phyloP scores from a whole-genome alignment of 2,113 vertebrate genomes.

The Grantiella picta region DNA sequence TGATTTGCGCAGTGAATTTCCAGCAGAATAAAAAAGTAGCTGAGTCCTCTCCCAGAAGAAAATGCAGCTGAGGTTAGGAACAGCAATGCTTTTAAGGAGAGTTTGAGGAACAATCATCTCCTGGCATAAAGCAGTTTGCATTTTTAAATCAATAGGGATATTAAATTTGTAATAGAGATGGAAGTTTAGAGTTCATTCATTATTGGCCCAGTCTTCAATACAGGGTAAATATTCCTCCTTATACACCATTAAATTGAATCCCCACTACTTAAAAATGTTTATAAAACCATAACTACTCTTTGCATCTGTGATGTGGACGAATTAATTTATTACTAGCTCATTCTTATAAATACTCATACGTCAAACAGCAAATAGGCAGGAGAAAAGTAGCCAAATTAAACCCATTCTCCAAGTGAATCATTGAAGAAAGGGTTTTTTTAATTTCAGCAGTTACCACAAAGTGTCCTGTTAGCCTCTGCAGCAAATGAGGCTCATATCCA shows the following conservation, averaged over 20 bases:
- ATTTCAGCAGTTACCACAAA: neutral
- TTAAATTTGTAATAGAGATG: neutral
- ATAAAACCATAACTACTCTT: neutral
- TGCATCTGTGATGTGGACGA: neutral
- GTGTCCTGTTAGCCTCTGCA: neutral
- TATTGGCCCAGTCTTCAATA: neutral
- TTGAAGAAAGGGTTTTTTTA: neutral
- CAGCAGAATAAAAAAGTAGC: neutral
- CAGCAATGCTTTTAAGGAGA: neutral
- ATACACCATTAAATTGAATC: neutral
- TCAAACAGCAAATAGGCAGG: neutral
- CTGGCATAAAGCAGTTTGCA: neutral
- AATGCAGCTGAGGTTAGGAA: neutral
- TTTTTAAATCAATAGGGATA: neutral
- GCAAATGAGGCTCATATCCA: neutral
- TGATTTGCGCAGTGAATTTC: neutral
- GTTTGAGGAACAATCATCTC: neutral
- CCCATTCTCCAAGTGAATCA: neutral
- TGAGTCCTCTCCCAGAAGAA: neutral
- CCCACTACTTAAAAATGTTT: neutral
- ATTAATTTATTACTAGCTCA: neutral
- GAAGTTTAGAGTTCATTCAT: neutral
- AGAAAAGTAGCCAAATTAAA: neutral
- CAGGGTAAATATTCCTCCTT: neutral
- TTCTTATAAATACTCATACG: neutral